phyloP scores from a whole-genome alignment of 2,797 vertebrate genomes.

The Phaenicophaeus curvirostris region DNA sequence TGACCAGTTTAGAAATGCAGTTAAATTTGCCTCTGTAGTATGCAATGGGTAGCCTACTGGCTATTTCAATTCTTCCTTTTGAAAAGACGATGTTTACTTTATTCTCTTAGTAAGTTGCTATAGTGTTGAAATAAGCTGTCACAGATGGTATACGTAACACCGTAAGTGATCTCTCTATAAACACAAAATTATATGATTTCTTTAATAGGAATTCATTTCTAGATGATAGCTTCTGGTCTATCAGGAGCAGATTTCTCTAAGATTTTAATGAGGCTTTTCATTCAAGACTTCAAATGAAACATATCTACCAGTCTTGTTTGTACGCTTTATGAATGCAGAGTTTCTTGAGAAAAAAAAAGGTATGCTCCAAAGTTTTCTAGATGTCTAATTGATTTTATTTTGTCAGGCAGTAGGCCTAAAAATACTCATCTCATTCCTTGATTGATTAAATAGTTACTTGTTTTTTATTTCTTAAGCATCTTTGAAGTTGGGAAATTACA shows the following conservation, averaged over 20 bases:
- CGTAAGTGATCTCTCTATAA: constrained; percentile 8
- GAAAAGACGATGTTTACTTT: not conserved
- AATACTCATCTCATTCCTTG: not conserved
- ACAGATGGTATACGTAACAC: not conserved
- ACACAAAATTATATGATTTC: not conserved
- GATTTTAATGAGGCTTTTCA: constrained; percentile 39
- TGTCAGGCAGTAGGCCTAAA: not conserved
- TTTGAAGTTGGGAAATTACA: constrained; percentile 2
- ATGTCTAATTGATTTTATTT: not conserved
- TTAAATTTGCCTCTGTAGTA: not conserved
- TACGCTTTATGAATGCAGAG: not conserved
- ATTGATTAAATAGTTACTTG: constrained; percentile 26
- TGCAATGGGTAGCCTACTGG: not conserved
- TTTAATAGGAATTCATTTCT: constrained; percentile 19
- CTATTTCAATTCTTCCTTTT: not conserved
- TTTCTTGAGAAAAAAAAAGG: not conserved
- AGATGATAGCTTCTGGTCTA: constrained; percentile 22
- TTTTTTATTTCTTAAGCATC: constrained; percentile 9
- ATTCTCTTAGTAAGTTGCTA: not conserved
- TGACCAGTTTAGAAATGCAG: not conserved
- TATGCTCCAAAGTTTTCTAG: not conserved
- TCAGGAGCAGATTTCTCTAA: not conserved
- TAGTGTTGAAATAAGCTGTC: constrained; percentile 6
- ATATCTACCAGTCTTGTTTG: not conserved
- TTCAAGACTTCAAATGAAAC: not conserved